Base-by-base conservation (phyloP, 2,113 vertebrate species). In the Protobothrops mucrosquamatus region DNA sequence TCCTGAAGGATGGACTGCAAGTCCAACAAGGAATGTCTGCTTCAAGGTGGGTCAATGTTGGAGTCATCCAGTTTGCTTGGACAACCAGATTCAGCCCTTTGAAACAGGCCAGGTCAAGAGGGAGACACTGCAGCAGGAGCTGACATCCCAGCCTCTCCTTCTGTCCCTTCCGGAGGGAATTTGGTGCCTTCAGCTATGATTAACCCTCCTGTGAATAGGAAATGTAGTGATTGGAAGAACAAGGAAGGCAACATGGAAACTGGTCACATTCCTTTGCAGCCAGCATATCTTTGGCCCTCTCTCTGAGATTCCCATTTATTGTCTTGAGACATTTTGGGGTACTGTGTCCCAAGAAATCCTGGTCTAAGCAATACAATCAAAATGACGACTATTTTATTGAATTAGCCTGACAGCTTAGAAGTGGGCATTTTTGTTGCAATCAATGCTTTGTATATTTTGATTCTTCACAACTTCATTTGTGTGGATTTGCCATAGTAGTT, bases 11-110 rank as follows among this genome's bases (percentile, higher is more conserved):
- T 99, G 99, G 99, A 93, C 43, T 6, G 94, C 98, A 0, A 85
- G 48, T 14, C 39, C 97, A 6, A 95, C 93, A 1, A 92, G 93
- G 91, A 97, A 92, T 74, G 89, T 94, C 93, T 99, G 99, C 92
- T 98, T 96, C 94, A 98, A 98, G 97, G 99, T 99, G 97, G 91
- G 97, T 94, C 3, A 85, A 92, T 89, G 86, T 64, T 56, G 10
- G 51, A 93, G 61, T 34, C 48, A 5, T 93, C 91, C 11, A 0
- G 0, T 0, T 91, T 91, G 1, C 8, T 51, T 0, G 55, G 88
- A 61, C 46, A 87, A 51, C 51, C n/a, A 51, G 39, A 24, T 34
- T 69, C 61, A 69, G 1, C 69, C 69, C 34, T 81, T 81, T 39
- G 34, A 39, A 34, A 81, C 18, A 81, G 69, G 34, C 34, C 15